Percentiles rank a stretch among this genome's conserved stretches.
Conservation (phyloP, 2,888 invertebrate genomes). For the Helleia helle region DNA sequence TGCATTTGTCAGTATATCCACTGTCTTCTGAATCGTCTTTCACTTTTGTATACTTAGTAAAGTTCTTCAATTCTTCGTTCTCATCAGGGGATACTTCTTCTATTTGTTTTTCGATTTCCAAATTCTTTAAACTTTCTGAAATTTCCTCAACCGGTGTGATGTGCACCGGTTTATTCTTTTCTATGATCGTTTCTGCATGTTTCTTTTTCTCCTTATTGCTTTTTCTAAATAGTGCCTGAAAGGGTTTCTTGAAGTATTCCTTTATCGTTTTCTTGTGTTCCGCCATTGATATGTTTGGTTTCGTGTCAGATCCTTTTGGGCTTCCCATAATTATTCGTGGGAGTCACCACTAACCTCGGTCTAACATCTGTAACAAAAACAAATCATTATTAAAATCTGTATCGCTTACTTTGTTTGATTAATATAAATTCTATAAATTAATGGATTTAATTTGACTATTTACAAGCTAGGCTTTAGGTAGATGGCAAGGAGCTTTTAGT, state of each 20-base stretch:
- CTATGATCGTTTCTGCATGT: constrained; percentile 23
- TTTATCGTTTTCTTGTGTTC: constrained; percentile 41
- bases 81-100: constrained; percentile 18
- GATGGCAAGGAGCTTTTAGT: no score
- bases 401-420: no score
- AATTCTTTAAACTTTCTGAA: constrained; percentile 32
- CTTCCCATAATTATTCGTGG: constrained; percentile 38
- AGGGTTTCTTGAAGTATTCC: constrained; percentile 27
- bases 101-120: constrained; percentile 24
- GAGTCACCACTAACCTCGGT: constrained; percentile 6
- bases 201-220: constrained; percentile 28
- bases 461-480: no score
- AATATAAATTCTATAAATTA: no score
- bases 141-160: constrained; percentile 28
- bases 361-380: constrained; percentile 20
- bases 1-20: constrained; percentile 39
- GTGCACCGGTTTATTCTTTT: constrained; percentile 19
- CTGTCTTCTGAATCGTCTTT: constrained; percentile 51
- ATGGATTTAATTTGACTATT: no score
- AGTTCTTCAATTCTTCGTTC: constrained; percentile 39
- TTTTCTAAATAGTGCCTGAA: constrained; percentile 24
- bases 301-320: constrained; percentile 28
- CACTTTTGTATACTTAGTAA: constrained; percentile 37
- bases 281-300: constrained; percentile 37
- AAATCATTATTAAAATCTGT: no score